These are phyloP conservation scores for Stenotaenia linearis DNA, from an alignment of 2,888 invertebrate genomes.

Conservation along the genomic window DNA sequence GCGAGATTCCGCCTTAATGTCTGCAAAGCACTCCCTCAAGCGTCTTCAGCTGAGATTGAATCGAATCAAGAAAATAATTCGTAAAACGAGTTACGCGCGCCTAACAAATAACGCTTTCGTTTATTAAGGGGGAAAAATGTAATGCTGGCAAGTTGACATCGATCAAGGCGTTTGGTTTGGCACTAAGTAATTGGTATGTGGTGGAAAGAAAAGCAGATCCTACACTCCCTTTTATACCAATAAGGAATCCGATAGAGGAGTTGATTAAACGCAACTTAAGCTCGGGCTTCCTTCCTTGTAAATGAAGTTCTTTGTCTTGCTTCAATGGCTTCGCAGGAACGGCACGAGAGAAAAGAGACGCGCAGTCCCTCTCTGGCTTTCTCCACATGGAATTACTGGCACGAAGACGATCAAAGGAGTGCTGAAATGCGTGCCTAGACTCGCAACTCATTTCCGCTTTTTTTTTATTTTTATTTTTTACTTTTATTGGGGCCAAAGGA, in stretches of 20 bases:
- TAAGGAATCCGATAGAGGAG: neutral
- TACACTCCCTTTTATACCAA: neutral
- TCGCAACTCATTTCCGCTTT: neutral
- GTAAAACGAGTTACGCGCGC: neutral
- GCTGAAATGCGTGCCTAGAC: neutral
- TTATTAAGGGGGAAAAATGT: neutral
- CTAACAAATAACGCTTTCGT: neutral
- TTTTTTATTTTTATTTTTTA: neutral
- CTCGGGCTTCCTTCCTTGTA: neutral
- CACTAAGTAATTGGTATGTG: neutral
- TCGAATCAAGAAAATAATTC: neutral
- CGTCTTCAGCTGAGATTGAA: neutral
- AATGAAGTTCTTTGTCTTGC: slow-evolving; percentile 4
- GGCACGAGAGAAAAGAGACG: neutral
- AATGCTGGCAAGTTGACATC: neutral
- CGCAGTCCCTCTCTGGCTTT: neutral
- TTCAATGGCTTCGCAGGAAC: neutral
- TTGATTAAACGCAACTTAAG: slow-evolving; percentile 5
- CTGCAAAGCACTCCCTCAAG: neutral
- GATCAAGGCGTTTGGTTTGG: neutral
- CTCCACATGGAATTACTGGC: neutral
- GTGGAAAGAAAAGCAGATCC: neutral
- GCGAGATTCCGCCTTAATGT: neutral
- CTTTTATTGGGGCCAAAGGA: neutral
- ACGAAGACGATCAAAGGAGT: neutral